Evolutionary conservation across 2,113 vertebrate species (phyloP).

Genomic region (Forbesichthys papilliferus): DNA sequence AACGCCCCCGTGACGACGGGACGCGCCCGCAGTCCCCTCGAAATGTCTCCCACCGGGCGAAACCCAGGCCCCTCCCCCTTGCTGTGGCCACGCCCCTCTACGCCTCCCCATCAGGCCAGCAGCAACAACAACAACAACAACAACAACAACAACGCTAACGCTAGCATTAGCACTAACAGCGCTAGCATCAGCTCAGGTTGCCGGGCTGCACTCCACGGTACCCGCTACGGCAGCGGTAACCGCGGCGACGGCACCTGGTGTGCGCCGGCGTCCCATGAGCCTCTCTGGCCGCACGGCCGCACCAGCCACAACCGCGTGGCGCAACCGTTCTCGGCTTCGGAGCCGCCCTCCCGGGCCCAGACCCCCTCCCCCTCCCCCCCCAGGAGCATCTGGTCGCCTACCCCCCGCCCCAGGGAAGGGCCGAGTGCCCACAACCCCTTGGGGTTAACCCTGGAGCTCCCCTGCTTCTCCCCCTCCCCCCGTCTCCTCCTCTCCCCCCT

Average conservation of each 20-base stretch:
- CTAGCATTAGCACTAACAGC: not conserved
- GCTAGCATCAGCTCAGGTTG: not conserved
- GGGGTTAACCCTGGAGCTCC: constrained; percentile 63
- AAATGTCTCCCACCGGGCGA: no score
- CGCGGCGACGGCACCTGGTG: not conserved
- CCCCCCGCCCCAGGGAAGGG: constrained; percentile 54
- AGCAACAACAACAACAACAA: constrained; percentile 67
- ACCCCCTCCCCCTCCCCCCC: constrained; percentile 67
- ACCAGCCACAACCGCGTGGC: constrained; percentile 67
- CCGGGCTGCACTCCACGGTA: not conserved
- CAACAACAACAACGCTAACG: constrained; percentile 23
- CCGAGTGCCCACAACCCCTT: constrained; percentile 61
- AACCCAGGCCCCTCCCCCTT: constrained; percentile 15
- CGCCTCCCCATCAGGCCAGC: constrained; percentile 8
- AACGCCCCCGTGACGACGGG: not conserved
- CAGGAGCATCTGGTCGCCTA: constrained; percentile 69
- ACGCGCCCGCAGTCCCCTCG: not conserved
- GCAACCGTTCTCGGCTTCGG: constrained; percentile 74
- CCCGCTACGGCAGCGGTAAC: constrained; percentile 20
- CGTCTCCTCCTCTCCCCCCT: constrained; percentile 66
- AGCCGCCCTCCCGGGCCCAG: constrained; percentile 79
- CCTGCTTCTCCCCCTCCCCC: constrained; percentile 54
- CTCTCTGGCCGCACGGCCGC: constrained; percentile 35
- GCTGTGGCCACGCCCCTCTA: constrained; percentile 34
- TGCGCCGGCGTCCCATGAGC: constrained; percentile 22